These are phyloP conservation scores for Clarias pachynema DNA, from an alignment of 2,797 vertebrate genomes.

Conservation along the genomic window DNA sequence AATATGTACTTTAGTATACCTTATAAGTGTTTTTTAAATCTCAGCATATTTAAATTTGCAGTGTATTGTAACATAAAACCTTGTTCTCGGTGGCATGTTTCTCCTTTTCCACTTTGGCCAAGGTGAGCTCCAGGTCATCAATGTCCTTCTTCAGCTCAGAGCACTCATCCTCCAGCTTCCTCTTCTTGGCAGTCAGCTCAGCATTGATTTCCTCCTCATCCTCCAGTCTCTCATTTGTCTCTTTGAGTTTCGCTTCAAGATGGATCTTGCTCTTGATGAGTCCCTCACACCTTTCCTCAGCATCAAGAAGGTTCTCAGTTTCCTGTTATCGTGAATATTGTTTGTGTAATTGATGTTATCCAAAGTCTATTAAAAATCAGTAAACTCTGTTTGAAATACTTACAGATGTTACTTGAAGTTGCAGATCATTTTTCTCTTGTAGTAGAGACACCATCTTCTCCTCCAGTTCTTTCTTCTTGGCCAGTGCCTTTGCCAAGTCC, in stretches of 20 bases:
- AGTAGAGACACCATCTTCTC: constrained; percentile 80
- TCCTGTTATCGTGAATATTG: constrained; percentile 68
- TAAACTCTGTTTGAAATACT: constrained; percentile 45
- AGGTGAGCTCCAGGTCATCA: constrained; percentile 44
- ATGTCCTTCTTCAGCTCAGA: constrained; percentile 50
- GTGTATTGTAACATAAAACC: constrained; percentile 20
- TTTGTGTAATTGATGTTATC: constrained; percentile 52
- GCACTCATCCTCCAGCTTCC: constrained; percentile 48
- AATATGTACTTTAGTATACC: no score
- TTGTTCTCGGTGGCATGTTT: constrained; percentile 54
- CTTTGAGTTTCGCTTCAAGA: constrained; percentile 51
- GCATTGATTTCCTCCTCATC: constrained; percentile 62
- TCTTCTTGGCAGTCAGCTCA: constrained; percentile 13
- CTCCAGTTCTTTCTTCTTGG: constrained; percentile 77
- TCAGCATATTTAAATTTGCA: neutral
- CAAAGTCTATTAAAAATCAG: neutral
- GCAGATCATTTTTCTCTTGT: constrained; percentile 81
- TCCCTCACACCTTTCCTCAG: no score
- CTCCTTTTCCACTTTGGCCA: constrained; percentile 55
- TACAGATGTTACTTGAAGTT: constrained; percentile 75
- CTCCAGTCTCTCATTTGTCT: constrained; percentile 74
- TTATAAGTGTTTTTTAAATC: neutral
- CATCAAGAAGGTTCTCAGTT: no score
- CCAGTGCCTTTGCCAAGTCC: constrained; percentile 76
- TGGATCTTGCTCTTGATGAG: constrained; percentile 64